phyloP scores from a whole-genome alignment of 2,113 vertebrate genomes.

The Chloropsis hardwickii region DNA sequence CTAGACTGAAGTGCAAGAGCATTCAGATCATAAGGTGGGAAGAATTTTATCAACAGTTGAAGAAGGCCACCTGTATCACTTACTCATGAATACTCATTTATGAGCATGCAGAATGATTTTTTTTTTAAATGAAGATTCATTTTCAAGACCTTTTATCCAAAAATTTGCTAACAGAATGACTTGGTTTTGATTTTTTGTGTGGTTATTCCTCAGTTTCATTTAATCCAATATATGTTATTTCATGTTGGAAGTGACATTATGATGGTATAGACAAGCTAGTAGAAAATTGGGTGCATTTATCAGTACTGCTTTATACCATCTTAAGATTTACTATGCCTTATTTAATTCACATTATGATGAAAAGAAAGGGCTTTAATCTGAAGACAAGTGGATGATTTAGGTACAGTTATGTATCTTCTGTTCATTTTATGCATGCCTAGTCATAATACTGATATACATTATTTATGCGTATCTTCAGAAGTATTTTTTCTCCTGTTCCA shows the following conservation, averaged over 20 bases:
- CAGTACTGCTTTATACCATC: not conserved
- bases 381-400: not conserved
- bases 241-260: not conserved
- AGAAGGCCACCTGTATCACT: not conserved
- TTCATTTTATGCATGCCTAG: not conserved
- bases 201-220: not conserved
- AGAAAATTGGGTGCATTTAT: not conserved
- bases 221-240: not conserved
- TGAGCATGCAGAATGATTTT: not conserved
- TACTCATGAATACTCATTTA: not conserved
- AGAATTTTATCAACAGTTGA: not conserved
- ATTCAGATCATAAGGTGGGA: not conserved
- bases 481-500: not conserved
- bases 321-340: not conserved
- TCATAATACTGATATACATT: not conserved
- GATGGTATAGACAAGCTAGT: not conserved
- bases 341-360: not conserved
- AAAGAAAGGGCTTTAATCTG: not conserved
- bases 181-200: not conserved
- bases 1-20: not conserved
- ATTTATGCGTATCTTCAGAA: not conserved
- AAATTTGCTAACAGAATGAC: fast-evolving
- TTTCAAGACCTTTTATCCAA: not conserved
- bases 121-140: not conserved
- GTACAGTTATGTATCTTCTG: not conserved